These are phyloP conservation scores for Empis stercorea DNA, from an alignment of 2,888 invertebrate species.

Conservation along the genomic window DNA sequence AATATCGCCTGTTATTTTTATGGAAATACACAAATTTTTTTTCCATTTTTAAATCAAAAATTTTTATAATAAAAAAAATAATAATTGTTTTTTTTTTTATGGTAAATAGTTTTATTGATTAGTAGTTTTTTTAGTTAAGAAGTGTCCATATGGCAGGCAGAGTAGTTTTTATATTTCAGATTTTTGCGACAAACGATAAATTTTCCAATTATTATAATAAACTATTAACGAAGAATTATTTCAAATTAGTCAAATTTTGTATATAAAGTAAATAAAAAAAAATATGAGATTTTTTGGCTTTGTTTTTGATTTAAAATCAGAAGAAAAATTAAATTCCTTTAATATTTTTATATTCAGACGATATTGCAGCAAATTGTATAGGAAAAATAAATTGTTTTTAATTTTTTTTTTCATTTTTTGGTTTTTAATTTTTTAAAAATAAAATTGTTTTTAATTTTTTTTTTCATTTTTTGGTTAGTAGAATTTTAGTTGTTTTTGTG, in stretches of 20 bases:
- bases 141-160: no score
- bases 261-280: no score
- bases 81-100: no score
- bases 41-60: not conserved
- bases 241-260: no score
- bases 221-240: no score
- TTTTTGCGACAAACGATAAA: no score
- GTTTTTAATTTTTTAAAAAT: not conserved
- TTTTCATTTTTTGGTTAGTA: no score
- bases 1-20: constrained; percentile 83
- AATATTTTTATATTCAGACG: not conserved
- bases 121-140: not conserved
- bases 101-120: no score
- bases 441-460: not conserved
- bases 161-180: no score
- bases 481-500: no score
- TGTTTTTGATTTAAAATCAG: constrained; percentile 1
- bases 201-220: no score
- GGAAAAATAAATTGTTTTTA: not conserved
- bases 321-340: constrained; percentile 1
- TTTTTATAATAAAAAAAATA: no score
- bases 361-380: constrained; percentile 3
- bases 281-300: not conserved
- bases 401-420: not conserved
- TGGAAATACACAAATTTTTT: constrained; percentile 19